Percentiles rank a stretch among this genome's conserved stretches.
Conservation (phyloP, 2,888 invertebrate species). For the Limnephilus auricula region DNA sequence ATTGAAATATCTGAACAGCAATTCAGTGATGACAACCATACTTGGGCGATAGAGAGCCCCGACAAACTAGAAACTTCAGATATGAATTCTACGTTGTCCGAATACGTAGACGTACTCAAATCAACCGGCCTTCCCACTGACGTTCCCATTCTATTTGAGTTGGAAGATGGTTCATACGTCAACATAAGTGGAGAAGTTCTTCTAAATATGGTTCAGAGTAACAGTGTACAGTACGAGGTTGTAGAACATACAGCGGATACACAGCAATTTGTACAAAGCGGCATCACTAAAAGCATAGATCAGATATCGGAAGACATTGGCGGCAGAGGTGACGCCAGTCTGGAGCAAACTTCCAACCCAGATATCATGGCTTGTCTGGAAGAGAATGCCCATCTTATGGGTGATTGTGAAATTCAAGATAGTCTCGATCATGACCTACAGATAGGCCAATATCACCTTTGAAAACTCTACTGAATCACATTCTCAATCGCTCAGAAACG, state of each 20-base stretch:
- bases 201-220: constrained; percentile 77
- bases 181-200: constrained; percentile 82
- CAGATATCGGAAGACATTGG: constrained; percentile 76
- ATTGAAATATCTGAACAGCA: constrained; percentile 72
- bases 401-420: not conserved
- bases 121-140: constrained; percentile 75
- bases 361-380: constrained; percentile 39
- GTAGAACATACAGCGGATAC: constrained; percentile 77
- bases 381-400: not conserved
- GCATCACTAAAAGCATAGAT: constrained; percentile 77
- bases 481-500: not conserved
- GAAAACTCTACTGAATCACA: not conserved
- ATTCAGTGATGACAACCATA: constrained; percentile 68
- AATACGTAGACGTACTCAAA: constrained; percentile 76
- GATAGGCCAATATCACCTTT: not conserved
- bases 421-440: not conserved
- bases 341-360: constrained; percentile 12
- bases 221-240: constrained; percentile 77
- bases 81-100: constrained; percentile 74
- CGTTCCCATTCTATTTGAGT: constrained; percentile 80
- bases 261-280: constrained; percentile 75
- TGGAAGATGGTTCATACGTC: constrained; percentile 81
- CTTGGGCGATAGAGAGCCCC: constrained; percentile 32
- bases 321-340: constrained; percentile 70
- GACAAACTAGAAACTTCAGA: constrained; percentile 10